Base-by-base conservation (phyloP, 1,140 invertebrate genomes). In the Triops longicaudatus region DNA sequence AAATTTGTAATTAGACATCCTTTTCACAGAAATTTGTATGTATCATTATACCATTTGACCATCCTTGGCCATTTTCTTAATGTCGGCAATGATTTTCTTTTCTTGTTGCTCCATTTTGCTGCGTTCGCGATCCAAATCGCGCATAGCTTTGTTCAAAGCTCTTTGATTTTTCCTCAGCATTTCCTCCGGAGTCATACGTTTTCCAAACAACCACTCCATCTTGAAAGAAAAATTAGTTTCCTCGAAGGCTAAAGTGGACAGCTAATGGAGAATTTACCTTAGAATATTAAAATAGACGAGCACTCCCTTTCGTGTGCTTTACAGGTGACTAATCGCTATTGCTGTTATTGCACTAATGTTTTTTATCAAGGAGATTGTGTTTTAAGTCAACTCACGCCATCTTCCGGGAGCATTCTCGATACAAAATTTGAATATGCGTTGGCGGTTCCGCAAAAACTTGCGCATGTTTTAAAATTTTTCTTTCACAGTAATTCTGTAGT, bases 31-130 rank as follows among this genome's bases (percentile, higher is more conserved):
- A 50, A n/a, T 77, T 17, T 73, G 76, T 63, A n/a, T 79, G 50
- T 44, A 76, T 27, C 76, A 26, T n/a, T 50, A 14, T 85, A 96
- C 95, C 97, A 99, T 99, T 88, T 99, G 98, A 63, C 96, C 96
- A 83, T 98, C 93, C 84, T 99, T 99, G 2, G 98, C 98, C 87
- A 99, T 91, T 87, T 99, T 99, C 85, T 99, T 99, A 78, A 99
- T 99, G 83, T 99, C 98, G 5, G 89, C 89, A 79, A 99, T 99
- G 63, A 99, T 92, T 86, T 99, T 99, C 83, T 99, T 99, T 83
- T 99, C 98, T 83, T 99, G 96, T 80, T 96, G 93, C 84, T 99
- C 98, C 95, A 99, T 98, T 83, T 95, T 93, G 83, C 90, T 87
- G 81, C 92, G 90, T 86, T 99, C 98, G 74, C 97, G 87, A 82